phyloP scores from a whole-genome alignment of 2,113 vertebrate genomes.

The Clupea harengus region DNA sequence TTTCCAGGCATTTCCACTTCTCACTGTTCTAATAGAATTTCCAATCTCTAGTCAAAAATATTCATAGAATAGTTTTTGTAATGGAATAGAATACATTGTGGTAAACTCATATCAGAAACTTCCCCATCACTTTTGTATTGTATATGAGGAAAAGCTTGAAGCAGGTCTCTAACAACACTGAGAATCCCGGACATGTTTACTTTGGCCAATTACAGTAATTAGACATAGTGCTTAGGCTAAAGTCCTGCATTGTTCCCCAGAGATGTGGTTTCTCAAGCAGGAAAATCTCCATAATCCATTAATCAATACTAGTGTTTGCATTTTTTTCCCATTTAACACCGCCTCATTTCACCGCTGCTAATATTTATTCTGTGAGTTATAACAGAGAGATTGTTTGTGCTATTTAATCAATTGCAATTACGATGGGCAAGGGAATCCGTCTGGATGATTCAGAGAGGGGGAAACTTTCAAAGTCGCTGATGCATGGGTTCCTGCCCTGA shows the following conservation, averaged over 20 bases:
- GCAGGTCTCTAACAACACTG: too few species aligned
- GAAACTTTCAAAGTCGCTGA: slow-evolving; percentile 14
- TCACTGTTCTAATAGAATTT: neutral
- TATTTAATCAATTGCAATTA: slow-evolving; percentile 20
- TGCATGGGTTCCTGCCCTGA: neutral
- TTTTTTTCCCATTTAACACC: neutral
- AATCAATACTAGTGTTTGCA: slow-evolving; percentile 2
- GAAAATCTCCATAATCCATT: slow-evolving; percentile 8
- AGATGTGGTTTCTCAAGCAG: neutral
- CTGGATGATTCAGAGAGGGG: slow-evolving; percentile 10
- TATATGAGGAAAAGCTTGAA: neutral
- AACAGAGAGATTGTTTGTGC: slow-evolving; percentile 19
- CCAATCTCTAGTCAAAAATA: neutral
- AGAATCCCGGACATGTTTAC: neutral
- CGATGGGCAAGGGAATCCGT: slow-evolving; percentile 12
- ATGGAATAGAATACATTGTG: neutral
- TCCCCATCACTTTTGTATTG: neutral
- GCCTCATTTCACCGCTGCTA: slow-evolving; percentile 8
- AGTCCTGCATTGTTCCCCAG: neutral
- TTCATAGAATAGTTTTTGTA: neutral
- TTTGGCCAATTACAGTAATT: slow-evolving; percentile 1
- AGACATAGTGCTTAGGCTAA: neutral
- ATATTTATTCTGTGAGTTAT: slow-evolving; percentile 17
- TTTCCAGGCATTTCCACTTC: neutral
- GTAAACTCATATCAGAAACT: neutral